Base-by-base conservation (phyloP, 2,888 invertebrate species). In the Sclerodermus sp. region DNA sequence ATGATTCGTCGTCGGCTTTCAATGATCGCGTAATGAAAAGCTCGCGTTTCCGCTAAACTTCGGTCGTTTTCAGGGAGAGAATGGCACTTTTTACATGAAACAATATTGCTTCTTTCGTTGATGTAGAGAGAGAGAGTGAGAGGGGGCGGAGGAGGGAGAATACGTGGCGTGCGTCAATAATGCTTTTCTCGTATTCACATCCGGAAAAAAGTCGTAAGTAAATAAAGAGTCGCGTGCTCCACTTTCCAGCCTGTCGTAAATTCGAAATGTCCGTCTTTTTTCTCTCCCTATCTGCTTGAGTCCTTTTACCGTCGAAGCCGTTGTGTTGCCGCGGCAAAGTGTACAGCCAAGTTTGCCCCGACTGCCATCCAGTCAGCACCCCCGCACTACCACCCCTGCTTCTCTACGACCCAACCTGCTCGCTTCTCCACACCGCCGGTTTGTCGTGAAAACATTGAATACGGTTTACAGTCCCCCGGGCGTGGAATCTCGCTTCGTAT, bases 391-490 rank as follows among this genome's bases (percentile, higher is more conserved):
- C 4, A 5, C 18, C 18, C 23, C 23, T 37, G 36, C 23, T 37
- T 16, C 18, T 8, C 44, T 9, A 36, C 31, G 13, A 12, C 10
- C 36, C 23, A 2, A 15, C 14, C 29, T 10, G 3, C 30, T 13
- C 43, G 9, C 16, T 34, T 36, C 2, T 6, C 43, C 17, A 34
- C 34, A 23, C 41, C 42, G 34, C 10, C 34, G 44, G 47, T 36
- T 42, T 47, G 47, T 47, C 47, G 36, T 18, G 47, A 47, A 47
- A 47, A 47, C 47, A 47, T 42, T 47, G 47, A 47, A 47, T 47
- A 47, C 41, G 42, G 45, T 49, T 45, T 43, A 53, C 51, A 53
- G 39, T 50, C 36, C 36, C 13, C n/a, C n/a, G 14, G 29, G 34
- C 10, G 34, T n/a, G 10, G 34, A n/a, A 4, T 34, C 34, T 12